These are phyloP conservation scores for Paracyclopina nana DNA, from an alignment of 1,140 invertebrate genomes.

Conservation along the genomic window DNA sequence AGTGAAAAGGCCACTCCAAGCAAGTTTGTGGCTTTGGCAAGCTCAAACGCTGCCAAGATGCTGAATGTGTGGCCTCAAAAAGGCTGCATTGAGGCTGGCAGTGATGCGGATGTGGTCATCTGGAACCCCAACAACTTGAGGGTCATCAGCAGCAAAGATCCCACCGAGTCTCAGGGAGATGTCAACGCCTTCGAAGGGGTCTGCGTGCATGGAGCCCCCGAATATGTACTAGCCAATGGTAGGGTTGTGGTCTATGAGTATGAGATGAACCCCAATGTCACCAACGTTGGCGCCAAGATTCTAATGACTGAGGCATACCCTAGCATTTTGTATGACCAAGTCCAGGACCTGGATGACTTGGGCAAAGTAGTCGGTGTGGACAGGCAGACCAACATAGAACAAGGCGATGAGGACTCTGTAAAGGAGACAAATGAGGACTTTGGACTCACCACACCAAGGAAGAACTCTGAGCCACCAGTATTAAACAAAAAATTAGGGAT, in stretches of 20 bases:
- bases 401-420: not conserved
- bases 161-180: no score
- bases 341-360: not conserved
- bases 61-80: slow-evolving; percentile 42
- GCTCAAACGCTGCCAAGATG: slow-evolving; percentile 39
- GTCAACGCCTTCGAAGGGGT: slow-evolving; percentile 40
- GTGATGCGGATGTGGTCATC: slow-evolving; percentile 40
- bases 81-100: slow-evolving; percentile 35
- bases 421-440: not conserved
- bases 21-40: slow-evolving; percentile 39
- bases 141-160: slow-evolving; percentile 34
- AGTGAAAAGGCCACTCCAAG: slow-evolving; percentile 35
- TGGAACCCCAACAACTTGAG: slow-evolving; percentile 34
- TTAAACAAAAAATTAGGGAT: not conserved
- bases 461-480: not conserved
- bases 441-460: not conserved
- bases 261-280: not conserved
- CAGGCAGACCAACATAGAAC: not conserved
- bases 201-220: slow-evolving; percentile 23
- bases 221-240: slow-evolving; percentile 2
- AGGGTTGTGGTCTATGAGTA: slow-evolving; percentile 6
- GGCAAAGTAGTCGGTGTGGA: not conserved
- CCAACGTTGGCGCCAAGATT: not conserved
- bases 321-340: not conserved
- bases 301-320: not conserved